Base-by-base conservation (phyloP, 2,113 vertebrate genomes). In the Peromyscus maniculatus region DNA sequence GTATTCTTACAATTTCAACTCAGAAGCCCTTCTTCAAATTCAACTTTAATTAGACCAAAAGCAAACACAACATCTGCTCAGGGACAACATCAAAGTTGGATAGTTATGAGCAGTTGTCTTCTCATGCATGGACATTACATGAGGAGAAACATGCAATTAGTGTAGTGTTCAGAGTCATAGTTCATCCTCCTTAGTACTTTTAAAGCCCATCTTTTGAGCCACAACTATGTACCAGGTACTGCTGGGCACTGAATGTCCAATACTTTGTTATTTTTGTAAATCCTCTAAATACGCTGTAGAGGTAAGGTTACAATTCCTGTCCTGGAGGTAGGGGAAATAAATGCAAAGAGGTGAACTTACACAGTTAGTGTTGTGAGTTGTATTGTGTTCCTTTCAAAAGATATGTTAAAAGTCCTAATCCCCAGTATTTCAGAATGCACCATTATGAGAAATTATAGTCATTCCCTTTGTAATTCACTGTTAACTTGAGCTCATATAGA, bases 1-100 rank as follows among this genome's bases (percentile, higher is more conserved):
- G 83, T 89, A 12, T 75, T 96, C 67, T 97, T 79, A 36, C 12
- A 79, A 93, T 91, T 96, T 82, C 71, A 93, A 82, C 71, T 91
- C 82, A 95, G 69, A 93, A 89, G 28, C 43, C 28, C 36, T 57
- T 94, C 87, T 97, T 97, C 77, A 97, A 92, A 93, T 86, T 62
- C 87, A 96, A 84, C 11, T 24, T 84, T 94, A 95, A 94, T 95
- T 92, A 75, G 86, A 86, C 89, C 66, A 95, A 33, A 97, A 43
- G 43, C 52, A 96, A 93, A 22, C 43, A 91, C 16, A 96, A 36
- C 75, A 89, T 52, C 89, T 95, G 93, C 75, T 88, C 33, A 86
- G 59, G 75, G 93, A 49, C 46, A 95, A 59, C 43, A n/a, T 75
- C 36, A 92, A 88, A 92, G 21, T 69, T 43, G 16, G 9, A 55